phyloP scores from a whole-genome alignment of 2,888 invertebrate species.

The Cheilosia variabilis region DNA sequence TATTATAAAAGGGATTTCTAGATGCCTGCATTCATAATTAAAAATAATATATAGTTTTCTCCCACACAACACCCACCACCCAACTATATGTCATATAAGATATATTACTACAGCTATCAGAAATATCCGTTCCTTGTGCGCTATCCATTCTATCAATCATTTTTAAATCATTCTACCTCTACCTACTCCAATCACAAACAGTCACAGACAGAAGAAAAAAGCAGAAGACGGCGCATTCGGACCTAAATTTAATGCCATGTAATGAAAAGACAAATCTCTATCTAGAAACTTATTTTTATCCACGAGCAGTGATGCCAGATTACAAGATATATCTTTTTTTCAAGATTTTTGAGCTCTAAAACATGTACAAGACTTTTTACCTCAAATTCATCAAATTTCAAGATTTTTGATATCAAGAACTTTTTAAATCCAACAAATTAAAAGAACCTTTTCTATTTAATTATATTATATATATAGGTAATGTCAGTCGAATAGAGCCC shows the following conservation, averaged over 20 bases:
- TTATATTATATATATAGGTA: too few relatives aligned
- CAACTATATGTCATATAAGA: too few relatives aligned
- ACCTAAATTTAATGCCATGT: slow-evolving; percentile 52
- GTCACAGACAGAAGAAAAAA: slow-evolving; percentile 7
- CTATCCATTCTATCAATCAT: too few relatives aligned
- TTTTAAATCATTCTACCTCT: neutral
- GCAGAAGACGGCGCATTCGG: slow-evolving; percentile 7
- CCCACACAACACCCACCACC: neutral
- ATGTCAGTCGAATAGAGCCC: too few relatives aligned
- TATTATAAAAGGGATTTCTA: neutral
- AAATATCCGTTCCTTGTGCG: neutral
- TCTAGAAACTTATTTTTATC: slow-evolving; percentile 60
- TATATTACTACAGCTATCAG: slow-evolving; percentile 21
- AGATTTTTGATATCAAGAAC: too few relatives aligned
- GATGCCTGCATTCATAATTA: neutral
- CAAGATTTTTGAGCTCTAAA: too few relatives aligned
- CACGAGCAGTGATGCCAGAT: too few relatives aligned
- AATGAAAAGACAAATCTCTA: slow-evolving; percentile 67
- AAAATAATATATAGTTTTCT: neutral
- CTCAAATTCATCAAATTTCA: too few relatives aligned
- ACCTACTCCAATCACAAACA: neutral
- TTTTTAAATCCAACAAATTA: too few relatives aligned
- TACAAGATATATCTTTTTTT: too few relatives aligned
- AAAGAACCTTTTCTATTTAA: too few relatives aligned
- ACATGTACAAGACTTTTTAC: too few relatives aligned